Evolutionary conservation across 2,888 invertebrate species (phyloP), one percentile per base, ranked within the genome.

Genomic region (Polymixis lichenea): DNA sequence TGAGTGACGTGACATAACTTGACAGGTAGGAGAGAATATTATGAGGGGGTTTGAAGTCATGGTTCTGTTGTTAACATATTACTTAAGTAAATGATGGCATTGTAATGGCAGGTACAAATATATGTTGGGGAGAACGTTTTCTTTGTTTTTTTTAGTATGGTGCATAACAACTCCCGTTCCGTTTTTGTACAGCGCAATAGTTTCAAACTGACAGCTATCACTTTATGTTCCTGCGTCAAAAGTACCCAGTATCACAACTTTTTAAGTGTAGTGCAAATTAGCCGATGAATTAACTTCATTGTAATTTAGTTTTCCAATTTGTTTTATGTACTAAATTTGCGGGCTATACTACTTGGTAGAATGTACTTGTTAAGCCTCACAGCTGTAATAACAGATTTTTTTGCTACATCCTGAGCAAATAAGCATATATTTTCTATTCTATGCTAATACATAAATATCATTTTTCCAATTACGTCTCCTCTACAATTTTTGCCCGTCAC

Each of bases 1-100:
- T 67, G 69, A 75, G 81, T 83, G 77, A 78, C 78, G 68, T 79
- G 78, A 66, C 72, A 25, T 70, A 60, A 65, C 81, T 60, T 72
- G 82, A 84, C 85, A 78, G 55, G 61, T 72, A 25, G 5, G 32
- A n/a, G 65, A 49, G 28, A 69, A 67, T 53, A 56, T 43, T 19
- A 13, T 46, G 51, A 56, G 17, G 58, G 68, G 13, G 32, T 69
- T 53, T 28, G 25, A 67, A 68, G 43, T 72, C n/a, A 46, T 66
- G 65, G 6, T 43, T 66, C 17, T 65, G 64, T 17, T 61, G n/a
- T 60, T 43, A 22, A 53, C 19, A 67, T 61, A 66, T 79, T 22
- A 64, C 68, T 58, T 51, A 15, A 22, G 51, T 56, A 51, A 55
- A 67, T 25, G 2, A 25, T 53, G 19, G 6, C 43, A 22, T 25